These are phyloP conservation scores for Climacteris rufus DNA, from an alignment of 2,113 vertebrate genomes.

Conservation along the genomic window DNA sequence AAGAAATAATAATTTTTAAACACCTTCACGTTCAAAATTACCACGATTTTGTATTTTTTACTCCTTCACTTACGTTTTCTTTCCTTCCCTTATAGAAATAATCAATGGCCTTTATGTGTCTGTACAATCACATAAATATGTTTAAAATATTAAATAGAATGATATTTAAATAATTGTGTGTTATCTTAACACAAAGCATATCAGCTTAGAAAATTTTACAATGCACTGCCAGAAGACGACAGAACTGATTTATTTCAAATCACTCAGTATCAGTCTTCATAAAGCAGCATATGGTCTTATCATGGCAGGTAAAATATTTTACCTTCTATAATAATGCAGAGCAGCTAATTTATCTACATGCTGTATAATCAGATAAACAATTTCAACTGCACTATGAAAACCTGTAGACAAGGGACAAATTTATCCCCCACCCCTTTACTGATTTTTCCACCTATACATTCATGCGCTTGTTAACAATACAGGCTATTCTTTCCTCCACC, in stretches of 20 bases:
- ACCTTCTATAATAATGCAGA: conserved; percentile 64
- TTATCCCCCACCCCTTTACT: not conserved
- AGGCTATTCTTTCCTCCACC: conserved; percentile 32
- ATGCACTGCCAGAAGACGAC: conserved; percentile 40
- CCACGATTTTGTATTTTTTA: not conserved
- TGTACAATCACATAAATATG: conserved; percentile 26
- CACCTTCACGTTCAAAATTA: not conserved
- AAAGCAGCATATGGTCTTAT: conserved; percentile 64
- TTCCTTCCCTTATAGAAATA: not conserved
- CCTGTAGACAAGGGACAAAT: conserved; percentile 15
- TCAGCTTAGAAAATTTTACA: conserved; percentile 26
- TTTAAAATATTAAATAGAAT: not conserved
- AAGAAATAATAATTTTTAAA: not conserved
- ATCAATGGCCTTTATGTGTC: not conserved
- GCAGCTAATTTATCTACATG: conserved; percentile 63
- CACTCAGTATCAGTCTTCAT: conserved; percentile 60
- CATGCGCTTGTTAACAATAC: conserved; percentile 30
- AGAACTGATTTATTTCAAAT: conserved; percentile 48
- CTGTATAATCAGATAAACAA: conserved; percentile 57
- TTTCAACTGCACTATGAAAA: conserved; percentile 55
- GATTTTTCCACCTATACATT: conserved; percentile 3
- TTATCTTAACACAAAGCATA: conserved; percentile 18
- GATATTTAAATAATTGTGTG: not conserved
- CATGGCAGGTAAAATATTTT: conserved; percentile 71
- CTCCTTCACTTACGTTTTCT: not conserved